Percentiles rank a stretch among this genome's conserved stretches.
Conservation (phyloP, 2,113 vertebrate species). For the Entelurus aequoreus region DNA sequence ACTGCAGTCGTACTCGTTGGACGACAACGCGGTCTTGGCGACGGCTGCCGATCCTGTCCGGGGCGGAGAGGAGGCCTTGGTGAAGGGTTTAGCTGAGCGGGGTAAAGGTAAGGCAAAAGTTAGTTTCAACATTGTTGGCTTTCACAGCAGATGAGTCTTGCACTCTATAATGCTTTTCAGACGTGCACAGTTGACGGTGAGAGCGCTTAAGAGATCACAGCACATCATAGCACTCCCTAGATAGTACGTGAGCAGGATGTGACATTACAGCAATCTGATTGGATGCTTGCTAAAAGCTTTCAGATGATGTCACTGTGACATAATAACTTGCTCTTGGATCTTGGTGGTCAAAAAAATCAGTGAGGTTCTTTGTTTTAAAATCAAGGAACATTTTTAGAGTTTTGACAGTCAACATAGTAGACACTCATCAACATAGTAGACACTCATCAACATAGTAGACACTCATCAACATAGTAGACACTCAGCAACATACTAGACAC, state of each 20-base stretch:
- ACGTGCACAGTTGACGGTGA: not conserved
- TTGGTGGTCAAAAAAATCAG: too few species aligned
- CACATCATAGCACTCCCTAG: not conserved
- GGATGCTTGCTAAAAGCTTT: not conserved
- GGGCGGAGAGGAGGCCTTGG: slow-evolving; percentile 82
- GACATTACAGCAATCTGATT: slow-evolving; percentile 2
- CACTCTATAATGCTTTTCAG: too few species aligned
- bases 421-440: too few species aligned
- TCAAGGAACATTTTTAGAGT: not conserved
- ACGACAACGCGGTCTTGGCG: slow-evolving; percentile 79
- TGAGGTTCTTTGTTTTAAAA: too few species aligned
- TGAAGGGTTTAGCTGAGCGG: slow-evolving; percentile 80
- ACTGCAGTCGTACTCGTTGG: slow-evolving; percentile 86
- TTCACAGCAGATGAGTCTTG: too few species aligned
- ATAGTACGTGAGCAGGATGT: not conserved
- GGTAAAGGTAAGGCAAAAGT: slow-evolving; percentile 11
- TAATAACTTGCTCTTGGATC: not conserved
- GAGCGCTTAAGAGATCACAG: not conserved
- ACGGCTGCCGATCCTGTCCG: slow-evolving; percentile 81
- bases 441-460: too few species aligned
- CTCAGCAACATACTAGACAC: too few species aligned
- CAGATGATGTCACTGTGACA: not conserved
- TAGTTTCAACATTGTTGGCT: not conserved
- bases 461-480: too few species aligned
- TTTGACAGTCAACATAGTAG: not conserved